Evolutionary conservation across 1,140 invertebrate species (phyloP).

Genomic region (Temnothorax nylanderi): DNA sequence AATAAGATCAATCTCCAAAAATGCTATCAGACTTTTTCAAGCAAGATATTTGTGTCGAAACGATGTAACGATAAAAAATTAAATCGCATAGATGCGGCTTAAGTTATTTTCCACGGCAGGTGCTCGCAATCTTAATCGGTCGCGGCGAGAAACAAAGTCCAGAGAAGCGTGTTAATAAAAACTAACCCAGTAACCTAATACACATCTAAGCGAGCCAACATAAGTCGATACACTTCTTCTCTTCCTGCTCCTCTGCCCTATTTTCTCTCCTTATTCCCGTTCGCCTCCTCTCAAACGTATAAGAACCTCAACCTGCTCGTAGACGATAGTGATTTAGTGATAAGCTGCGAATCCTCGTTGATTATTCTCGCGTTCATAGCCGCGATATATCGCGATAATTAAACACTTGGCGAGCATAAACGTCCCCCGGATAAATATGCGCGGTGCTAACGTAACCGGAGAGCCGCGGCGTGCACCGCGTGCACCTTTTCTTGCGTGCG

Average conservation of each 20-base stretch:
- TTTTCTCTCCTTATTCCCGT: neutral
- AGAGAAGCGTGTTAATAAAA: slow-evolving; percentile 40
- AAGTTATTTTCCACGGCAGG: slow-evolving; percentile 20
- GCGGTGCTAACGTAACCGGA: slow-evolving; percentile 7
- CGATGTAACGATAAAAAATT: neutral
- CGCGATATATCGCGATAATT: slow-evolving; percentile 43
- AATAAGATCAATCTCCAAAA: neutral
- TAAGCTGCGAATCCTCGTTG: slow-evolving; percentile 35
- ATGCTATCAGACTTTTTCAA: neutral
- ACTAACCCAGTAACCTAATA: slow-evolving; percentile 68
- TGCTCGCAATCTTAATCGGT: slow-evolving; percentile 19
- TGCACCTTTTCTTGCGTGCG: slow-evolving; percentile 22
- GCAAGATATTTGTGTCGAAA: neutral
- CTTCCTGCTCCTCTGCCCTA: neutral
- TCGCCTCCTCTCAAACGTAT: neutral
- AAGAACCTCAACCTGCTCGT: slow-evolving; percentile 38
- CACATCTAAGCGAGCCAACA: slow-evolving; percentile 1
- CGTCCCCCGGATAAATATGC: slow-evolving; percentile 40
- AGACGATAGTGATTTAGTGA: slow-evolving; percentile 60
- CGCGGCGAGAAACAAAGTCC: slow-evolving; percentile 23
- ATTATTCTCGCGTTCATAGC: slow-evolving; percentile 35
- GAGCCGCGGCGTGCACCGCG: neutral
- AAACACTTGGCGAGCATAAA: slow-evolving; percentile 43
- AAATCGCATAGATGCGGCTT: neutral
- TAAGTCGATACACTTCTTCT: slow-evolving; percentile 15